Conservation (phyloP, 2,113 vertebrate genomes). For the Cnemophilus loriae region DNA sequence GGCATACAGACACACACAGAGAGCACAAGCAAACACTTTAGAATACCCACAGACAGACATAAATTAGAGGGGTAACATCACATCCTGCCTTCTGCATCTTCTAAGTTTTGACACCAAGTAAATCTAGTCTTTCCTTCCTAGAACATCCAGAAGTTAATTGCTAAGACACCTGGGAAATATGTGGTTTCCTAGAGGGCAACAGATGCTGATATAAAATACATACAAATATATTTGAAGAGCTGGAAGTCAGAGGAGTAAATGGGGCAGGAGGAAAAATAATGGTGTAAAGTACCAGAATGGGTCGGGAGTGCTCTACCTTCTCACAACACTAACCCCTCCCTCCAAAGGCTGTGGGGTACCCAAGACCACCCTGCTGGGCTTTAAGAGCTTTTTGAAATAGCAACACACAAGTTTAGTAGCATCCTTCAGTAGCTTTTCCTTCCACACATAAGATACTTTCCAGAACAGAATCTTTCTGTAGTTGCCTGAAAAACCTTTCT, state of each 20-base stretch:
- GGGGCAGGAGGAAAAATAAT: neutral
- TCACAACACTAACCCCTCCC: neutral
- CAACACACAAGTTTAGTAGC: neutral
- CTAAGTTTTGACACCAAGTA: constrained; percentile 16
- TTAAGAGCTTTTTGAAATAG: neutral
- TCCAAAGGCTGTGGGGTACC: neutral
- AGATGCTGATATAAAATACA: neutral
- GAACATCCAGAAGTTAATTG: constrained; percentile 32
- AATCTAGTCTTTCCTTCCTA: neutral
- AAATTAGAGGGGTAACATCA: constrained; percentile 25
- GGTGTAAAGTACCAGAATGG: accelerated
- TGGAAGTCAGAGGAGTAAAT: neutral
- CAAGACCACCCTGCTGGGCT: neutral
- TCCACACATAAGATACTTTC: neutral
- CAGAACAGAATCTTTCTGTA: neutral
- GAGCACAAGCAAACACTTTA: constrained; percentile 14
- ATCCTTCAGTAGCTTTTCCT: neutral
- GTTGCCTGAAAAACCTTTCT: neutral
- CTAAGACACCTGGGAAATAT: neutral
- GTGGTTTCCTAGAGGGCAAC: neutral
- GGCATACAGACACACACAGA: neutral
- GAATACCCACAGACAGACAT: neutral
- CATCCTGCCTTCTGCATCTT: neutral
- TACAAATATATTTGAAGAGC: neutral
- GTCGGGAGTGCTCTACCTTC: accelerated